Base-by-base conservation (phyloP, 1,140 invertebrate species). In the Drosophila suzukii region DNA sequence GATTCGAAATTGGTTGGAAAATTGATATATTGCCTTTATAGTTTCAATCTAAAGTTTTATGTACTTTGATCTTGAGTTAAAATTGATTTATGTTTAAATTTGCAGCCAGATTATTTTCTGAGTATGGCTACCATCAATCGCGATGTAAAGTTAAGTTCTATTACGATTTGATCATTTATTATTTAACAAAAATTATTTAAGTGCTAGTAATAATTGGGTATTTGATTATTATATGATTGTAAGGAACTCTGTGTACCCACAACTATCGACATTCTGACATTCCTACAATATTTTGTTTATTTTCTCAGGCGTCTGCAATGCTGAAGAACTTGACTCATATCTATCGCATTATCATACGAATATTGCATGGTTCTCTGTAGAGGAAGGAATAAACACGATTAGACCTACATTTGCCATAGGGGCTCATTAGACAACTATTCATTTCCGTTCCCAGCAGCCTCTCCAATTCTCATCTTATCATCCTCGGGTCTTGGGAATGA, bases 321-420 rank as follows among this genome's bases (percentile, higher is more conserved):
- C 12, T 8, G 3, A 24, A 8, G 2, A 36, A 46, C 17, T 43
- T 36, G 24, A 30, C 34, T 65, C 34, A 39, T 32, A 4, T 4
- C 17, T 47, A 0, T 5, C 7, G 17, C 10, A 17, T 17, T 27
- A 4, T 30, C 20, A 27, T 46, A 11, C 12, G 6, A 62, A 30
- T 27, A 5, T 43, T 49, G 17, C 36, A 39, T 1, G 7, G 24
- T 15, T 17, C 47, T n/a, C 6, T 15, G 6, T 34, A 41, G 38
- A 13, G 47, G 44, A 36, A 12, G 20, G 36, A 34, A 74, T 56
- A 54, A 60, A 56, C 62, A 75, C 59, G 78, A 85, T 85, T 86
- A 78, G 83, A 86, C 86, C 86, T 86, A 72, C 82, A 81, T 81
- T 86, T 86, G 34, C 15, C 44, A 85, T 85, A 82, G 78, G 82